Base-by-base conservation (phyloP, 2,113 vertebrate genomes). In the Hepsetus odoe region DNA sequence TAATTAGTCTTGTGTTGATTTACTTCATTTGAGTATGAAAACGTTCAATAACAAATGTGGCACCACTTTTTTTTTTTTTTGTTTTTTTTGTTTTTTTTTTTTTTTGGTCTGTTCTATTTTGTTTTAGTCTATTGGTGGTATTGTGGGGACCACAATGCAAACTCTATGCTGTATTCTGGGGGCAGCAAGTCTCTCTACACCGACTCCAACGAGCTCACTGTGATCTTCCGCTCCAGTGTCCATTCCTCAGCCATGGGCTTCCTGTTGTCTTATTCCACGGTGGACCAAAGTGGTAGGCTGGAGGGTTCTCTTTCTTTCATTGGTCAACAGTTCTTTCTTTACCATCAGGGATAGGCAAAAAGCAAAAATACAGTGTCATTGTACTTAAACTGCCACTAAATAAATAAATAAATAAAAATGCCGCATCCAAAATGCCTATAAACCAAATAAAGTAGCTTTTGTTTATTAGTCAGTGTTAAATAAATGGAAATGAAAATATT, bases 181-280 rank as follows among this genome's bases (percentile, higher is more conserved):
- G 32, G 22, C 66, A 35, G 14, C 38, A 26, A 64, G 42, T 35
- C 67, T 7, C 40, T 96, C 14, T 85, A 90, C 77, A 84, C 93
- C 58, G 90, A 94, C 28, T 88, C 91, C 46, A 95, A 86, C 2
- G 91, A 95, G 85, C 91, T 94, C 0, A 95, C 90, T 5, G 82
- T 96, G 83, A 93, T 83, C 70, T 95, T 96, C 87, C 85, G 88
- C 69, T 95, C 94, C 66, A 89, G 93, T 62, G 90, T 87, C 14
- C 95, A 95, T 0, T 82, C 93, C 58, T 95, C 95, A 1, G 95
- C 95, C 61, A 90, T 94, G 71, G 95, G 95, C 2, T 96, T 96
- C 85, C 88, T 95, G 75, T 86, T 96, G 35, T 94, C 94, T 56
- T 96, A 95, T 62, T 90, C 92, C 66, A 94, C 91, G 3, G 92